Evolutionary conservation across 2,113 vertebrate species (phyloP), one percentile per base, ranked within the genome.

Genomic region (Zosterops hypoxanthus): DNA sequence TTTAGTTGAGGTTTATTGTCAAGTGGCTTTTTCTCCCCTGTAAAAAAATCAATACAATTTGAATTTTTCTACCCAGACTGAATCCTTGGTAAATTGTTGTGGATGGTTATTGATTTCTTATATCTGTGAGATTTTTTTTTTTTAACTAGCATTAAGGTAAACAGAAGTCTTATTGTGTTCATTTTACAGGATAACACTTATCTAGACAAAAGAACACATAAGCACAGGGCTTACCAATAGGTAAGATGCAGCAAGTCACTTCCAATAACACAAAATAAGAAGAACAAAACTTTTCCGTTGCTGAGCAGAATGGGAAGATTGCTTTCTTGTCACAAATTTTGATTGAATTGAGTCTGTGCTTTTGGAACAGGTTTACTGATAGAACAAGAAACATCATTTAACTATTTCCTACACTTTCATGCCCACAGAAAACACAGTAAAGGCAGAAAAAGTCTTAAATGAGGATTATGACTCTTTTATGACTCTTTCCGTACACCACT

Each of bases 71-170:
- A 86, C 52, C 71, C 91, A 78, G 88, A 92, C 94, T 70, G 60
- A 96, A 97, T 96, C 97, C 88, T 94, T 63, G 86, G 97, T 97
- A 97, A 98, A 98, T 97, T 97, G 96, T 96, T 97, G 96, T 97
- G 89, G 96, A 92, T 95, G 66, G 95, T 90, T 98, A 98, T 98
- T 96, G 98, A 98, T 98, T 97, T 97, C 96, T 97, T 94, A 96
- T 96, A 96, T 96, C 84, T 88, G 73, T 84, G 94, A 96, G 95
- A 26, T 82, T 84, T 71, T 76, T 84, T 53, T 61, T 68, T 97
- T 96, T 95, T 92, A 60, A 97, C 82, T 90, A 97, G 52, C 87
- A 96, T 97, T 97, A 97, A 97, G 86, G 96, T 97, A 98, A 98
- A 98, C 97, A 96, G 71, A 94, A 84, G 90, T 86, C 95, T 96